Evolutionary conservation across 2,888 invertebrate species (phyloP).

Genomic region (Hirtodrosophila alboralis): DNA sequence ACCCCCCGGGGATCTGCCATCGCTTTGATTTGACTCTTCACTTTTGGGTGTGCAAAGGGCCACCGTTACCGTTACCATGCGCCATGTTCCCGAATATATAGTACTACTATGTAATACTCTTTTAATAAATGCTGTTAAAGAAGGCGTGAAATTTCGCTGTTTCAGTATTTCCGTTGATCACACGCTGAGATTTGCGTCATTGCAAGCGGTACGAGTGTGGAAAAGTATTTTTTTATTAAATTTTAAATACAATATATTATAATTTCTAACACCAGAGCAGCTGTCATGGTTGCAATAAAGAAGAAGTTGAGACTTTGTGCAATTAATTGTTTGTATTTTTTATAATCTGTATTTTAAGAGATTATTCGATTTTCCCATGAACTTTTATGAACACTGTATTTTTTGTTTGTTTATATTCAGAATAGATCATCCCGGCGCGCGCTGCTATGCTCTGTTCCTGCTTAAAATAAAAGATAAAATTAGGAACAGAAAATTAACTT

Average conservation of each 20-base stretch:
- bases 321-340: slow-evolving; percentile 5
- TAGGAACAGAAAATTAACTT: too few species aligned
- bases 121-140: slow-evolving; percentile 79
- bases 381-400: background rate
- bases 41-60: slow-evolving; percentile 53
- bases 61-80: slow-evolving; percentile 53
- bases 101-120: slow-evolving; percentile 52
- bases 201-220: slow-evolving; percentile 19
- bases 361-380: background rate
- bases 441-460: too few species aligned
- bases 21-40: slow-evolving; percentile 73
- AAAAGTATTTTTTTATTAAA: slow-evolving; percentile 53
- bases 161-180: slow-evolving; percentile 59
- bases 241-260: slow-evolving; percentile 52
- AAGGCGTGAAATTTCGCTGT: slow-evolving; percentile 78
- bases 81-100: slow-evolving; percentile 18
- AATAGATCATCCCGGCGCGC: too few species aligned
- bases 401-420: too few species aligned
- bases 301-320: background rate
- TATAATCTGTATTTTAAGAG: background rate
- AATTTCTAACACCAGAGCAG: slow-evolving; percentile 49
- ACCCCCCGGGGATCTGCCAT: slow-evolving; percentile 36
- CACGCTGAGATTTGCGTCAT: slow-evolving; percentile 52
- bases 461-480: too few species aligned
- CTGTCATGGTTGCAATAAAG: slow-evolving; percentile 28